phyloP scores from a whole-genome alignment of 2,113 vertebrate species.

The Microtus montanus region DNA sequence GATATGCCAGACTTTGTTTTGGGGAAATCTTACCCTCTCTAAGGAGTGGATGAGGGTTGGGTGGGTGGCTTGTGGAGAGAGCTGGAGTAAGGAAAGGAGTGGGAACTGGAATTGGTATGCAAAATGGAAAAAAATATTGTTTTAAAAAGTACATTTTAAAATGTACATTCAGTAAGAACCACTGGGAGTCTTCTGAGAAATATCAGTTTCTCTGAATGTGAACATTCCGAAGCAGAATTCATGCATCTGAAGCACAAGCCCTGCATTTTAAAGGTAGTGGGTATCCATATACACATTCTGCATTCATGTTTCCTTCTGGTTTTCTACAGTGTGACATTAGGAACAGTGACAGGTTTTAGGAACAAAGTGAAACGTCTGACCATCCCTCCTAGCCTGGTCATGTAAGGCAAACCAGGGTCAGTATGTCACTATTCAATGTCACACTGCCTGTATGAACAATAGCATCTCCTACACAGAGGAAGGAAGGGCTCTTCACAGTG shows the following conservation, averaged over 20 bases:
- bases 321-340: slow-evolving; percentile 67
- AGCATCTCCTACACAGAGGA: background rate
- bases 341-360: slow-evolving; percentile 70
- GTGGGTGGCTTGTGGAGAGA: too few species aligned
- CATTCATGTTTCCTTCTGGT: slow-evolving; percentile 78
- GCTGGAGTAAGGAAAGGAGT: too few species aligned
- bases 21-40: too few species aligned
- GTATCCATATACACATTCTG: slow-evolving; percentile 56
- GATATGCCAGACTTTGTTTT: too few species aligned
- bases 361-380: slow-evolving; percentile 67
- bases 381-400: slow-evolving; percentile 6
- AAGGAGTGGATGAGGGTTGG: too few species aligned
- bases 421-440: background rate
- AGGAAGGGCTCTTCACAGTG: too few species aligned
- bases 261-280: slow-evolving; percentile 55
- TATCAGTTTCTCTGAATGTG: background rate
- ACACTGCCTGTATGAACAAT: background rate
- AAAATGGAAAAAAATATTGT: too few species aligned
- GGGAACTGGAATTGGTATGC: too few species aligned
- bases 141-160: background rate
- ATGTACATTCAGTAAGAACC: background rate
- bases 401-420: background rate
- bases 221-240: slow-evolving; percentile 41
- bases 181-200: background rate
- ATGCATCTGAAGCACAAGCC: background rate